phyloP scores from a whole-genome alignment of 2,888 invertebrate genomes.

The Chymomyza amoena region DNA sequence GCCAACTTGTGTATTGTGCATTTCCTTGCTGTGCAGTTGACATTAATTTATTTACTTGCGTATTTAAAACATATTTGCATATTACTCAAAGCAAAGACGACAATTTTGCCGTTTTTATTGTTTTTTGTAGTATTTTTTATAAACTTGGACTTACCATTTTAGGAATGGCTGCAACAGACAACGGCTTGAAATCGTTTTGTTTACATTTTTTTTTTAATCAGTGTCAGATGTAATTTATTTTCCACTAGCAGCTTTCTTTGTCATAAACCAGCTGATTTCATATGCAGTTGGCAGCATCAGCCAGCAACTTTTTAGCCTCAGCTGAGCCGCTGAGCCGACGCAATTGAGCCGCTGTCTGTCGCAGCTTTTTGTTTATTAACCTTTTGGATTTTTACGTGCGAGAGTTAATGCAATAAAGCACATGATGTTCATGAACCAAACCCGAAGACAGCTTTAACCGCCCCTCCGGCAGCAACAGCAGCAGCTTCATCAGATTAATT shows the following conservation, averaged over 20 bases:
- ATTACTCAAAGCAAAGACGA: conserved; percentile 58
- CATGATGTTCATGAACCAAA: conserved; percentile 39
- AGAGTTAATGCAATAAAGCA: conserved; percentile 50
- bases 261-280: conserved; percentile 57
- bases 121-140: conserved; percentile 58
- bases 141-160: conserved; percentile 66
- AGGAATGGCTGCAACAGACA: conserved; percentile 50
- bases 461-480: neutral
- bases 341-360: neutral
- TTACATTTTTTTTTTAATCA: conserved; percentile 40
- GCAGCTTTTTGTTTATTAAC: conserved; percentile 65
- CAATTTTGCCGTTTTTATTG: conserved; percentile 28
- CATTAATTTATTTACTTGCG: conserved; percentile 58
- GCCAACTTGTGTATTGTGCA: conserved; percentile 49
- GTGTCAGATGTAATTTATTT: conserved; percentile 59
- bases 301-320: neutral
- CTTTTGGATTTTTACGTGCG: conserved; percentile 45
- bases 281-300: conserved; percentile 32
- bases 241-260: conserved; percentile 60
- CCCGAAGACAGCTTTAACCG: neutral
- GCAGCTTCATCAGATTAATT: conserved; percentile 56
- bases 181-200: conserved; percentile 24
- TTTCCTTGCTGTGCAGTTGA: conserved; percentile 57
- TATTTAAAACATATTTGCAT: conserved; percentile 66
- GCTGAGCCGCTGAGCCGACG: neutral